phyloP scores from a whole-genome alignment of 2,797 vertebrate species.

The Strix occidentalis region DNA sequence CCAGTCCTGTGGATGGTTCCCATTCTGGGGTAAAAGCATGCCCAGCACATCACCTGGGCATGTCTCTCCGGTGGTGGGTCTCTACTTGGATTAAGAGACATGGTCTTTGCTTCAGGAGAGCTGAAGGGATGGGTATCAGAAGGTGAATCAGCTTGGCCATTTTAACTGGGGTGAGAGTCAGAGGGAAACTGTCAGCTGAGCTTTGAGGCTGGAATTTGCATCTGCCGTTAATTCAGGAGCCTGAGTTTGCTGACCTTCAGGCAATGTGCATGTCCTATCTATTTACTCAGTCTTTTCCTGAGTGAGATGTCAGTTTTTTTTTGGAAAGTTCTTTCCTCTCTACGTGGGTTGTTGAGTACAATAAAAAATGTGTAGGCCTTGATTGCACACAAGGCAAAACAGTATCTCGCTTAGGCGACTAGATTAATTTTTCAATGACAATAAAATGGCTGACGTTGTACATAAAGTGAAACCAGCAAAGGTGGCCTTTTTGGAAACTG shows the following conservation, averaged over 20 bases:
- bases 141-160: neutral
- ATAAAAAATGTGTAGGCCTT: slow-evolving; percentile 29
- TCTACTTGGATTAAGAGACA: neutral
- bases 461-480: neutral
- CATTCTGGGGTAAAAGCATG: neutral
- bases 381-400: neutral
- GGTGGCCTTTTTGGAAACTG: slow-evolving; percentile 29
- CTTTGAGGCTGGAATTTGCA: slow-evolving; percentile 37
- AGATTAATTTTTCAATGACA: slow-evolving; percentile 52
- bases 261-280: neutral
- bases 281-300: slow-evolving; percentile 41
- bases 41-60: neutral
- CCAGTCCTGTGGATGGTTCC: neutral
- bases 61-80: neutral
- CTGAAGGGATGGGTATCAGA: neutral
- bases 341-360: neutral
- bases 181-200: neutral
- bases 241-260: slow-evolving; percentile 41
- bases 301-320: slow-evolving; percentile 45
- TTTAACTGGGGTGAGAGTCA: neutral
- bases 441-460: slow-evolving; percentile 1
- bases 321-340: neutral
- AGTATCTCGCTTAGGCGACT: neutral
- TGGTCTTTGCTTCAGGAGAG: neutral
- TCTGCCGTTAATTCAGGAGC: slow-evolving; percentile 25